Evolutionary conservation across 2,113 vertebrate species (phyloP), one percentile per base, ranked within the genome.

Genomic region (Larimichthys polyactis): DNA sequence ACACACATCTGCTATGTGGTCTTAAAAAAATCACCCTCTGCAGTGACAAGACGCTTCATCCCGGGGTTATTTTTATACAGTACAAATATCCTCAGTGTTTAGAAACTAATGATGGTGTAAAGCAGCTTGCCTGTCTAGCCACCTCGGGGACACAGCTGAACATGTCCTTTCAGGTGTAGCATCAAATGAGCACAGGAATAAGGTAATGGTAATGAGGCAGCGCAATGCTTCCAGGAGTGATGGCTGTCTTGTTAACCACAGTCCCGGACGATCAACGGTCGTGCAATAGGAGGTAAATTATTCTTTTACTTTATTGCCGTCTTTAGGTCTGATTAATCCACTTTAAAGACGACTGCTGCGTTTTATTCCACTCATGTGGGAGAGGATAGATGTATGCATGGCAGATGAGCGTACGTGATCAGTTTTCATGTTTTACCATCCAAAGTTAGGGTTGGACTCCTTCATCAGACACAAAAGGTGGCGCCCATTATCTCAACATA

Each of bases 251-350:
- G 73, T 89, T 91, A 84, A 78, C 71, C 44, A 62, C 65, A 87
- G 64, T 68, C 70, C 58, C 81, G 82, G 72, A 74, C 58, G 12
- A 85, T 87, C 82, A 77, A 82, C 79, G 65, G 54, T 10, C 17
- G 15, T 22, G 67, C 64, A 80, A 88, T 73, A 70, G 60, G 71
- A 80, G 52, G 72, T 59, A 84, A 87, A 91, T 62, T 2, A 79
- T 70, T 60, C 11, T 59, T 80, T 75, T 68, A n/a, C 74, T 84
- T 88, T 78, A 87, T 84, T 83, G 75, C 71, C 46, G 54, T 82
- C 32, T 87, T 90, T 82, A 82, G 79, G 71, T 70, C 40, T 84
- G 67, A 89, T 87, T 89, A 48, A 88, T 85, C 83, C 71, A 78
- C 54, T 83, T 89, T 79, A 58, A 73, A 67, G 81, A 75, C 60